Evolutionary conservation across 2,797 vertebrate species (phyloP).

Genomic region (Pangasius larnaudii): DNA sequence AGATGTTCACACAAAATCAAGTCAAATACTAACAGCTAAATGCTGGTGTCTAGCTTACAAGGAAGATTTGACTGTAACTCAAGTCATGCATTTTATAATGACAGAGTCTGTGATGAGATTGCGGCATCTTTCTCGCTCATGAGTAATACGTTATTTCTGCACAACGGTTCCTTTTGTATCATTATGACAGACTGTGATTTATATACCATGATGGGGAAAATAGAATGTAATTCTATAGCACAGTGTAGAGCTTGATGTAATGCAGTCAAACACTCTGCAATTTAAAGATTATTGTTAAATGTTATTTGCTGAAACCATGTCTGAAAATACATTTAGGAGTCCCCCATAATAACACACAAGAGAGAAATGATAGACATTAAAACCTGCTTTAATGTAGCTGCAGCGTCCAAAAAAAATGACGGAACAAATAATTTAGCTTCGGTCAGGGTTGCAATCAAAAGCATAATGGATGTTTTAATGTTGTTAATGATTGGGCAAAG

Average conservation of each 20-base stretch:
- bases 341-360: slow-evolving; percentile 49
- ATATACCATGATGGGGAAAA: slow-evolving; percentile 65
- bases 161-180: slow-evolving; percentile 65
- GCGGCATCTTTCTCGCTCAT: slow-evolving; percentile 62
- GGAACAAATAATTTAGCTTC: slow-evolving; percentile 35
- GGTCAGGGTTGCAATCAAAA: slow-evolving; percentile 5
- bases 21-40: slow-evolving; percentile 13
- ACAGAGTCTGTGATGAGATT: slow-evolving; percentile 70
- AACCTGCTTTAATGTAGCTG: slow-evolving; percentile 45
- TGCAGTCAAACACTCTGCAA: slow-evolving; percentile 65
- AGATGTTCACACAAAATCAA: neutral
- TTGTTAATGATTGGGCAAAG: slow-evolving; percentile 2
- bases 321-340: slow-evolving; percentile 46
- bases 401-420: neutral
- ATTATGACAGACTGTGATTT: slow-evolving; percentile 66
- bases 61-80: slow-evolving; percentile 56
- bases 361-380: slow-evolving; percentile 47
- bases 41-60: slow-evolving; percentile 35
- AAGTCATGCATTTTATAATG: slow-evolving; percentile 71
- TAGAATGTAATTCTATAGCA: slow-evolving; percentile 65
- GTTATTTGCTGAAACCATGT: slow-evolving; percentile 57
- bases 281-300: slow-evolving; percentile 74
- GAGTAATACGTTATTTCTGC: slow-evolving; percentile 71
- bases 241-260: slow-evolving; percentile 56
- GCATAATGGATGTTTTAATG: slow-evolving; percentile 22